These are phyloP conservation scores for Palythoa grandis DNA, from an alignment of 92 coral and sea anemone genomes.

Conservation along the genomic window DNA sequence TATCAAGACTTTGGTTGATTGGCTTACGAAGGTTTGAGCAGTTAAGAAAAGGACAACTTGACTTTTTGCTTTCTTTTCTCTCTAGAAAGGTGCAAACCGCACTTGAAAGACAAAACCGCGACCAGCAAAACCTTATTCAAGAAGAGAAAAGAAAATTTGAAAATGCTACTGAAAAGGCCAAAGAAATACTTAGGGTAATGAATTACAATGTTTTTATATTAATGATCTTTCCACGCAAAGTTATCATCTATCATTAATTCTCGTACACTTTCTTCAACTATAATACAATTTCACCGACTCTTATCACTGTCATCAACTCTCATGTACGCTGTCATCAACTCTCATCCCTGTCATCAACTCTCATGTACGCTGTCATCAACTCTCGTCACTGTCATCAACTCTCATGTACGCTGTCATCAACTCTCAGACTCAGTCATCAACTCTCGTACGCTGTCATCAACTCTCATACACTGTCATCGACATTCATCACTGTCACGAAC, in stretches of 20 bases:
- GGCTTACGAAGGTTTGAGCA: not conserved
- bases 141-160: conserved; percentile 82
- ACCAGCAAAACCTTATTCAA: conserved; percentile 73
- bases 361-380: no score
- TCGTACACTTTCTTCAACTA: not conserved
- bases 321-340: not conserved
- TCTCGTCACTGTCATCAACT: no score
- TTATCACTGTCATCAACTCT: not conserved
- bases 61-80: no score
- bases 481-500: no score
- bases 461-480: not conserved
- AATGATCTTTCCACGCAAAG: not conserved
- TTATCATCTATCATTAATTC: not conserved
- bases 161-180: conserved; percentile 88
- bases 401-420: no score
- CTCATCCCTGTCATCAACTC: no score
- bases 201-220: not conserved
- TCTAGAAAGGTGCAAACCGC: conserved; percentile 86
- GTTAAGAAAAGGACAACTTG: not conserved
- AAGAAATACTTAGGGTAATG: conserved; percentile 82
- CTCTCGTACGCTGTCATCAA: not conserved
- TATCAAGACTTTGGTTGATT: not conserved
- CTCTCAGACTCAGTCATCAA: not conserved
- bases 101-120: conserved; percentile 82
- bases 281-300: no score